Base-by-base conservation (phyloP, 92 coral and sea anemone species). In the Bergia sp. region DNA sequence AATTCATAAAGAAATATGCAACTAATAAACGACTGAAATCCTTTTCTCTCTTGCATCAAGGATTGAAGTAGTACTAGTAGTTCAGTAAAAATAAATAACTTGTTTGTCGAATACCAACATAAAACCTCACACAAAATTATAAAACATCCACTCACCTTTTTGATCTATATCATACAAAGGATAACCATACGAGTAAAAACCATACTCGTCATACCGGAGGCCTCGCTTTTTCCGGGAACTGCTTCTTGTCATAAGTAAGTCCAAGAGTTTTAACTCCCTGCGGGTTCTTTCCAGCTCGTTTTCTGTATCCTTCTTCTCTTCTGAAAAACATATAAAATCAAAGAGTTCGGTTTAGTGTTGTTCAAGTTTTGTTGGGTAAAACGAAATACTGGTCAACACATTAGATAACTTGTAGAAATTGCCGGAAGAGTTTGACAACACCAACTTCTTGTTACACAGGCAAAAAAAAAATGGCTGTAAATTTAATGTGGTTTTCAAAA, bases 151-250 rank as follows among this genome's bases (percentile, higher is more conserved):
- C 37, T 58, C 47, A 81, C 85, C 73, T 57, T 15, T 16, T 40
- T 81, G 85, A 39, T 81, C 85, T 15, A 81, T 81, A 61, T 38
- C 73, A n/a, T 81, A 81, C 85, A 81, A 65, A 0, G 85, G 74
- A 61, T 58, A 58, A 6, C 85, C 85, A 15, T 81, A 81, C 55
- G 85, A 81, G 49, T 81, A 81, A 39, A 81, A 81, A 0, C 85
- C 85, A 4, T 4, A 16, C 74, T 81, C 85, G 53, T 81, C 85
- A 11, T 81, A 81, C 15, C 18, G 12, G 5, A 55, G 50, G 73
- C 85, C 37, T 40, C 85, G 85, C 16, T 65, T 81, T 58, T 61
- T 4, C 38, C 85, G 71, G 36, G 45, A 37, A 8, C 55, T 61
- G 42, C 41, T n/a, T 64, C 73, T 61, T 61, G 50, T 43, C 85